Conservation (phyloP, 1,140 invertebrate species). For the Heliconius congener region DNA sequence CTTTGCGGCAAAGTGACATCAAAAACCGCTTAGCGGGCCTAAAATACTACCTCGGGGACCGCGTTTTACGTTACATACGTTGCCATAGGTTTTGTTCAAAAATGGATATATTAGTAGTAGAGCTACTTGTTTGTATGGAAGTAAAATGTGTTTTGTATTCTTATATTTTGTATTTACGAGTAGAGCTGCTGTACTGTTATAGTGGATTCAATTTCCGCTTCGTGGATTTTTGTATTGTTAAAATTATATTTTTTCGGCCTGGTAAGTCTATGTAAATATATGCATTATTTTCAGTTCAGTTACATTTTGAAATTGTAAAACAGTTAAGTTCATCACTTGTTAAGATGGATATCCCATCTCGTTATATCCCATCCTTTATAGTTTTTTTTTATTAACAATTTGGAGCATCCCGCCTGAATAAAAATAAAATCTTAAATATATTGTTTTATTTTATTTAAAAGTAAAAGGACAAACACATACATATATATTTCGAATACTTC, state of each 20-base stretch:
- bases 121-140: neutral
- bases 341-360: no score
- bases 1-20: slow-evolving; percentile 38
- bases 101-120: neutral
- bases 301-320: no score
- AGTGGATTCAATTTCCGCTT: neutral
- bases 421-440: no score
- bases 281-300: no score
- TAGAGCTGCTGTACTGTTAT: neutral
- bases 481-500: neutral
- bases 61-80: slow-evolving; percentile 24
- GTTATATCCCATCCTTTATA: no score
- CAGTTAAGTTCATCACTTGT: no score
- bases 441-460: neutral
- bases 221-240: neutral
- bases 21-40: slow-evolving; percentile 45
- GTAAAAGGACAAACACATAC: neutral
- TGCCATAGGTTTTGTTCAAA: slow-evolving; percentile 18
- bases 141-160: neutral
- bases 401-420: no score
- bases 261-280: no score
- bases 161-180: neutral
- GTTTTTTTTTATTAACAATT: no score
- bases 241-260: no score
- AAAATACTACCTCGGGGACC: slow-evolving; percentile 32